phyloP scores from a whole-genome alignment of 1,140 invertebrate genomes.

The Drosophila watanabei region DNA sequence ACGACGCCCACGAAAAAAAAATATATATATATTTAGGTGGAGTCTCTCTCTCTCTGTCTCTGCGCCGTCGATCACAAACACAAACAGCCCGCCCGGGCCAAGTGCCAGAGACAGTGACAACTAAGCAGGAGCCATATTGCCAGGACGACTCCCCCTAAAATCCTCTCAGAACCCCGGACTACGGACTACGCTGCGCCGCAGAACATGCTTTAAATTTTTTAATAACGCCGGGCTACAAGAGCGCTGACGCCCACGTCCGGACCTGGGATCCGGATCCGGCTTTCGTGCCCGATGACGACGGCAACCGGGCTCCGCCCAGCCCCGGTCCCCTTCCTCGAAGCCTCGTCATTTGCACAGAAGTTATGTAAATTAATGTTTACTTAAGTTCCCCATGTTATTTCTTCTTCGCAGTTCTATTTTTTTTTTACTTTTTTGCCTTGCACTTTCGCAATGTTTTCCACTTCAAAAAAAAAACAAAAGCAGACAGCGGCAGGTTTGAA shows the following conservation, averaged over 20 bases:
- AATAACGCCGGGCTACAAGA: slow-evolving; percentile 82
- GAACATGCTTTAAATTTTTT: slow-evolving; percentile 86
- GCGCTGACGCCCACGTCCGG: slow-evolving; percentile 80
- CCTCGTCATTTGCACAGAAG: slow-evolving; percentile 83
- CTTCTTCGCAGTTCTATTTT: slow-evolving; percentile 57
- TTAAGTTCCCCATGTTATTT: slow-evolving; percentile 85
- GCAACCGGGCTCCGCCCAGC: slow-evolving; percentile 18
- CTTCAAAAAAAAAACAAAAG: slow-evolving; percentile 83
- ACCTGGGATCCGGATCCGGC: slow-evolving; percentile 72
- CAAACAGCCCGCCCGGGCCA: slow-evolving; percentile 55
- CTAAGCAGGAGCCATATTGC: slow-evolving; percentile 72
- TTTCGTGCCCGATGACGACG: slow-evolving; percentile 60
- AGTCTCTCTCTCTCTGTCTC: background rate
- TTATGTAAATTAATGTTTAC: slow-evolving; percentile 86
- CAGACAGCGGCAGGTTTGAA: slow-evolving; percentile 47
- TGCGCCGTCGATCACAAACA: slow-evolving; percentile 78
- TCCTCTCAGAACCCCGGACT: background rate
- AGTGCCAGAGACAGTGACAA: slow-evolving; percentile 66
- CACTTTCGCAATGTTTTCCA: slow-evolving; percentile 79
- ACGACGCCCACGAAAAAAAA: slow-evolving; percentile 36
- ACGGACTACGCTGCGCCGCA: slow-evolving; percentile 59
- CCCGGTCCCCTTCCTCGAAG: slow-evolving; percentile 14
- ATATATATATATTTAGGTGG: slow-evolving; percentile 19
- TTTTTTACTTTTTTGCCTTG: slow-evolving; percentile 49
- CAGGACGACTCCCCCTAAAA: slow-evolving; percentile 11